phyloP scores from a whole-genome alignment of 2,797 vertebrate species.

The Schizopygopsis malacanthus region DNA sequence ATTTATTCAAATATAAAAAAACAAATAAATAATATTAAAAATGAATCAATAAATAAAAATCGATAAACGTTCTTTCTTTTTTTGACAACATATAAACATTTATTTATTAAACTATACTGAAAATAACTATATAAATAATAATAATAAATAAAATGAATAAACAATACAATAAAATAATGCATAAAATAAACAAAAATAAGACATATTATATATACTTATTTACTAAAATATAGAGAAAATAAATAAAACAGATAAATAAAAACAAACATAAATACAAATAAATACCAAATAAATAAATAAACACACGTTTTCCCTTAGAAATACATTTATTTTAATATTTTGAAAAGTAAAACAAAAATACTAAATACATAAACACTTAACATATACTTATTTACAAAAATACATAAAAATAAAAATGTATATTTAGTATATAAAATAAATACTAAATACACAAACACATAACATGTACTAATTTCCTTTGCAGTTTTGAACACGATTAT shows the following conservation, averaged over 20 bases:
- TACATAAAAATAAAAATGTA: too few species aligned
- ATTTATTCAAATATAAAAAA: not conserved
- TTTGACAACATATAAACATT: not conserved
- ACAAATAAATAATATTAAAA: not conserved
- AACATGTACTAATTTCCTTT: not conserved
- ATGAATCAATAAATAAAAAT: not conserved
- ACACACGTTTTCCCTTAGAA: too few species aligned
- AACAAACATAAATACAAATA: too few species aligned
- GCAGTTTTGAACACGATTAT: not conserved
- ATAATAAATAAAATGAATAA: too few species aligned
- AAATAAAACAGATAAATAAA: not conserved
- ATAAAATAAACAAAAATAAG: too few species aligned
- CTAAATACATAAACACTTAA: not conserved
- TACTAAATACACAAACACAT: too few species aligned
- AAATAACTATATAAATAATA: too few species aligned
- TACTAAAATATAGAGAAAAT: not conserved
- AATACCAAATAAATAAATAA: too few species aligned
- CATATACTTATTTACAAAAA: too few species aligned
- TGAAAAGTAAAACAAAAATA: not conserved
- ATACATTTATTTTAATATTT: not conserved
- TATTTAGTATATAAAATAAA: too few species aligned
- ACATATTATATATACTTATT: too few species aligned
- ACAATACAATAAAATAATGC: too few species aligned
- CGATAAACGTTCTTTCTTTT: not conserved
- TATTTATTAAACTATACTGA: not conserved